Base-by-base conservation (phyloP, 2,888 invertebrate genomes). In the Listrodromus nycthemerus region DNA sequence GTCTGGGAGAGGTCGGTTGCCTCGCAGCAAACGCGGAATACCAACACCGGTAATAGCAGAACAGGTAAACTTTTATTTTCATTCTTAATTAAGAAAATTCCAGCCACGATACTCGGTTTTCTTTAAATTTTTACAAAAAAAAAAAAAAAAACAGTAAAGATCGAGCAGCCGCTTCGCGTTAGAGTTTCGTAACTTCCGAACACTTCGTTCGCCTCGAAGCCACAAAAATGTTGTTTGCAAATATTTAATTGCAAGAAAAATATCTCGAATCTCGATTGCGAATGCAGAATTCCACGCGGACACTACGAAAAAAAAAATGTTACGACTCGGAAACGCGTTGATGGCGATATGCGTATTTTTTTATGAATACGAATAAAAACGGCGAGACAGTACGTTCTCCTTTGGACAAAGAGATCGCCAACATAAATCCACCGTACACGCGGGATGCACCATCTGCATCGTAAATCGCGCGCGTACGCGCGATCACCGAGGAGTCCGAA, bases 381-480 rank as follows among this genome's bases (percentile, higher is more conserved):
- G 37, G 7, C 19, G 8, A 77, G 50, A 55, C 77, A 70, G 33
- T 52, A 30, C 63, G 69, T 74, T 80, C 69, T 58, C 69, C 77
- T 73, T 77, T 37, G 69, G 73, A 61, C 58, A 48, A 67, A 55
- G 48, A 80, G 80, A 84, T 77, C 80, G 27, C 21, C 19, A 76
- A 73, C 73, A 84, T 84, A 84, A 84, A 84, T 84, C 48, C 67
- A 63, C 63, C 55, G 80, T 74, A 73, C 67, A 66, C 80, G 73
- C 50, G 37, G 66, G 79, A 63, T 75, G 75, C 80, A 73, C 77
- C 80, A 80, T 80, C 77, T 84, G 83, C 80, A 84, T 84, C 83
- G 83, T 84, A 84, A 84, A 84, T 84, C 83, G 80, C 66, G 52
- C 61, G 65, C 63, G 71, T 65, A 37, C 65, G 66, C 63, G 67